phyloP scores from a whole-genome alignment of 2,113 vertebrate genomes.

The Catharus fuscescens region DNA sequence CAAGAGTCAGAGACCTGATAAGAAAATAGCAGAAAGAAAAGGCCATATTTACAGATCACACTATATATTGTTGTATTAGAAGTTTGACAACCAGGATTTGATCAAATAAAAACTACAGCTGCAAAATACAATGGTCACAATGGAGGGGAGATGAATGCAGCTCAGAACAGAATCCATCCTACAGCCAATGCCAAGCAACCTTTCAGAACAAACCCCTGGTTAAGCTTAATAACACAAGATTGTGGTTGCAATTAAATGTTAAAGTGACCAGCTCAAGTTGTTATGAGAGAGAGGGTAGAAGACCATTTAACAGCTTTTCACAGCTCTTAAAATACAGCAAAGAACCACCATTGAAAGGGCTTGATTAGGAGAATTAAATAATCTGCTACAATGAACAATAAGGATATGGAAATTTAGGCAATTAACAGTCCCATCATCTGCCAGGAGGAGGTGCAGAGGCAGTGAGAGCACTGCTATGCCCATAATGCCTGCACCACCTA shows the following conservation, averaged over 20 bases:
- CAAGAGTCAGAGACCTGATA: neutral
- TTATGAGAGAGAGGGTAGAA: neutral
- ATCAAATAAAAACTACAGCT: neutral
- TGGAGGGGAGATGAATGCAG: neutral
- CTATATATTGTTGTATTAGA: neutral
- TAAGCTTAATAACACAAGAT: neutral
- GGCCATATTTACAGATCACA: neutral
- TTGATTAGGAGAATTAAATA: neutral
- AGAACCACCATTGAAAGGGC: neutral
- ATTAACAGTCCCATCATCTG: neutral
- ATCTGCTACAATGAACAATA: neutral
- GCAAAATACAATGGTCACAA: neutral
- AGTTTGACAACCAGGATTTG: neutral
- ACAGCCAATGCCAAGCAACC: neutral
- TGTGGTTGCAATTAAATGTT: neutral
- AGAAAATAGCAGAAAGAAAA: neutral
- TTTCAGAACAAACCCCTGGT: neutral
- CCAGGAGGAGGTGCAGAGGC: neutral
- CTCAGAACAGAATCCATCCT: neutral
- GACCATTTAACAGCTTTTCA: neutral
- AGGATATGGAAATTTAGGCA: neutral
- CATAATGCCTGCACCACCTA: neutral
- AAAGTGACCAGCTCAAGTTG: neutral
- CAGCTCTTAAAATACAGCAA: neutral
- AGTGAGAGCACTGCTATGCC: neutral